Evolutionary conservation across 2,888 invertebrate genomes (phyloP), one percentile per base, ranked within the genome.

Genomic region (Cephalotes varians): DNA sequence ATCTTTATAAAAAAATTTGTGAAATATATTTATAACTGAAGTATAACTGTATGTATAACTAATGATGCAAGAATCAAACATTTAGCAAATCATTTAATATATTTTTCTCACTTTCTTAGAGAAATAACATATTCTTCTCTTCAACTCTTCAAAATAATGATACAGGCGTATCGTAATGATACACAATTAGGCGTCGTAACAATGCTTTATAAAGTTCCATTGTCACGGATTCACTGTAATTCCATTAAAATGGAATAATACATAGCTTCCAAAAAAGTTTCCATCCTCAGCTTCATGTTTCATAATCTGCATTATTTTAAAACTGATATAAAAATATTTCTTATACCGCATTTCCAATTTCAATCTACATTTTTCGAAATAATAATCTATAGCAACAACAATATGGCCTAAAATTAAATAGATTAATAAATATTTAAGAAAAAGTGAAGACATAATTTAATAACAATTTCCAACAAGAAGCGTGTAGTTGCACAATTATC

Each of bases 181-280:
- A 37, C 49, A 49, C 37, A 37, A 64, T 74, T 64, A 74, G 25
- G 15, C 34, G 44, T 60, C 21, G 73, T 25, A 37, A 74, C 49
- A 49, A 12, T 10, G 34, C 49, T 74, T 37, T 37, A 34, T n/a
- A 18, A 74, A 69, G 69, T 67, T 76, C 31, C 76, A 64, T 74
- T 37, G 34, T 64, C 25, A 76, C 31, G 51, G 54, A 76, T 76
- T 76, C 54, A 67, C 40, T 12, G 28, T 77, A 69, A 54, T 67
- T 67, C 76, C 69, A 54, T 54, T 77, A 69, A 77, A n/a, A n/a
- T n/a, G n/a, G n/a, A n/a, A n/a, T n/a, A n/a, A 77, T 67, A 54
- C 28, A 40, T n/a, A 9, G 76, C n/a, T 81, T 86, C 60, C 51
- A 15, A 10, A 56, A 62, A 56, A 74, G 49, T 37, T 67, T 64